Evolutionary conservation across 2,888 invertebrate genomes (phyloP).

Genomic region (Anticlea derivata): DNA sequence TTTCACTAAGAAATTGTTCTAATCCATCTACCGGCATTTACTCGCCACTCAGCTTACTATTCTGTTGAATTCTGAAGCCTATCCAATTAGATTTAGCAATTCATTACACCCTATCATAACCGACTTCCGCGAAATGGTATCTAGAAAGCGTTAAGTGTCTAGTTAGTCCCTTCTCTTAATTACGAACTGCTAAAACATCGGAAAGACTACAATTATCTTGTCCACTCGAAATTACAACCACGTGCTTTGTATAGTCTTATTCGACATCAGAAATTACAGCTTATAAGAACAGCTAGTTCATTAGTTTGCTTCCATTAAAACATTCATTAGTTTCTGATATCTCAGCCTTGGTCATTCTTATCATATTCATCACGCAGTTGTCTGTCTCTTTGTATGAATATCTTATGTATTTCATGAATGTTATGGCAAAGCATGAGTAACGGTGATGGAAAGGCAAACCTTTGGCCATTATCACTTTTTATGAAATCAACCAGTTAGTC

Average conservation of each 20-base stretch:
- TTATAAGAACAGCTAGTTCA: slow-evolving; percentile 12
- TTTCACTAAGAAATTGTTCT: too few relatives aligned
- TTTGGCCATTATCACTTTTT: too few relatives aligned
- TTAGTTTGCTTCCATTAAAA: neutral
- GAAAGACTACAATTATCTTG: slow-evolving; percentile 56
- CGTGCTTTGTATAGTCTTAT: slow-evolving; percentile 39
- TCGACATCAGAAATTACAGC: slow-evolving; percentile 21
- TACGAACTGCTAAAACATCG: slow-evolving; percentile 43
- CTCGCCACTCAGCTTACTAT: neutral
- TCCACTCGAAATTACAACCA: slow-evolving; percentile 47
- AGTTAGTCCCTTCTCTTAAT: slow-evolving; percentile 52
- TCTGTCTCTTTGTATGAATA: too few relatives aligned
- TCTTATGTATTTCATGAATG: too few relatives aligned
- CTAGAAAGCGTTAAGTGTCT: slow-evolving; percentile 41
- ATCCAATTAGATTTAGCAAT: slow-evolving; percentile 21
- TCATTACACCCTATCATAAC: slow-evolving; percentile 29
- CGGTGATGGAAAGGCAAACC: too few relatives aligned
- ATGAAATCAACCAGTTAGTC: too few relatives aligned
- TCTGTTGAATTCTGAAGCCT: slow-evolving; percentile 9
- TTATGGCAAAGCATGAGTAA: too few relatives aligned
- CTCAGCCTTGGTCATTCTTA: too few relatives aligned
- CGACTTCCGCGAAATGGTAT: slow-evolving; percentile 33
- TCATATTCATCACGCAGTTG: too few relatives aligned
- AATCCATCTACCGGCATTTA: too few relatives aligned
- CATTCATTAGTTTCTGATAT: too few relatives aligned